phyloP scores from a whole-genome alignment of 2,888 invertebrate genomes.

The Apamea monoglypha region DNA sequence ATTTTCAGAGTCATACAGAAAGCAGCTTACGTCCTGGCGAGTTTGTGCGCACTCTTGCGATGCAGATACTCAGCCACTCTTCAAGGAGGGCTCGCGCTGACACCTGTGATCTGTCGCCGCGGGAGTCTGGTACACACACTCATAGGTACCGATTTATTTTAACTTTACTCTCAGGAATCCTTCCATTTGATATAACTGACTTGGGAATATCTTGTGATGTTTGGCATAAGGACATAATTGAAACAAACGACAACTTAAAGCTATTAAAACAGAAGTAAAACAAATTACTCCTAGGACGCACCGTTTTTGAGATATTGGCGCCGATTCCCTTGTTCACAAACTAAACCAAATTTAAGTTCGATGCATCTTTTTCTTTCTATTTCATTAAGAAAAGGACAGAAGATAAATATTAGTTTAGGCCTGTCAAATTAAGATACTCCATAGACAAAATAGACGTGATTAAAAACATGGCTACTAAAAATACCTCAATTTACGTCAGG shows the following conservation, averaged over 20 bases:
- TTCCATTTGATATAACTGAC: neutral
- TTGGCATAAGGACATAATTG: neutral
- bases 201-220: neutral
- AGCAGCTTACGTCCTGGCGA: conserved; percentile 96
- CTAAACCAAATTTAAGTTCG: too few relatives aligned
- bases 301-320: too few relatives aligned
- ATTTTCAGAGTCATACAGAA: conserved; percentile 93
- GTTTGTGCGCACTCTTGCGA: conserved; percentile 95
- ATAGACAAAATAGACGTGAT: too few relatives aligned
- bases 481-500: too few relatives aligned
- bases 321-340: too few relatives aligned
- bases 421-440: too few relatives aligned
- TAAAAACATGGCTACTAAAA: too few relatives aligned
- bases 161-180: neutral
- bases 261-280: neutral
- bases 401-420: too few relatives aligned
- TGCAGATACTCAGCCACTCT: conserved; percentile 95
- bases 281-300: too few relatives aligned
- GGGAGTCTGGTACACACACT: conserved; percentile 68
- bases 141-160: conserved; percentile 59
- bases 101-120: conserved; percentile 71
- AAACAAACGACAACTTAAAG: neutral
- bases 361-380: too few relatives aligned
- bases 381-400: too few relatives aligned
- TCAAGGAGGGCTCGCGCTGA: conserved; percentile 80